Evolutionary conservation across 2,797 vertebrate genomes (phyloP).

Genomic region (Macropus fuliginosus): DNA sequence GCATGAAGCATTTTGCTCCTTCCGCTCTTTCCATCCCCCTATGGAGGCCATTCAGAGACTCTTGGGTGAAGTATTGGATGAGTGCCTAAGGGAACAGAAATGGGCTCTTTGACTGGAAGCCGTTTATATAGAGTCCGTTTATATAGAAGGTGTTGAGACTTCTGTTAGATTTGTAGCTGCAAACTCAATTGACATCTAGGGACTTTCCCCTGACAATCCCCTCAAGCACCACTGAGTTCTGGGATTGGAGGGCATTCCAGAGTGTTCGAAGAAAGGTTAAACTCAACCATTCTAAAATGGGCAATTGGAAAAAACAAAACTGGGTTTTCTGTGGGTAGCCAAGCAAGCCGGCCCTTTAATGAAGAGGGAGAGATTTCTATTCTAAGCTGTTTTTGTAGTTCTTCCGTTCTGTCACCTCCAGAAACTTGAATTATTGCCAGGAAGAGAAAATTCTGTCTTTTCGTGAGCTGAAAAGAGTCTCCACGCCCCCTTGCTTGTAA

Average conservation of each 20-base stretch:
- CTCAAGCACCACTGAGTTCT: not conserved
- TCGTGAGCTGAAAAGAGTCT: not conserved
- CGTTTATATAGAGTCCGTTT: not conserved
- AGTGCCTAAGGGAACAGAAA: not conserved
- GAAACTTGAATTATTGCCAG: not conserved
- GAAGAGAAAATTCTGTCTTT: not conserved
- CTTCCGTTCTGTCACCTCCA: not conserved
- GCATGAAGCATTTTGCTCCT: not conserved
- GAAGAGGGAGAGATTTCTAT: not conserved
- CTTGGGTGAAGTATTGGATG: not conserved
- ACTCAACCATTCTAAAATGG: not conserved
- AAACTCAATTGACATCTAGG: not conserved
- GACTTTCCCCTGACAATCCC: not conserved
- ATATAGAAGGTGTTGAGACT: not conserved
- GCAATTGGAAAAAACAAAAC: not conserved
- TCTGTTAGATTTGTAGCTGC: not conserved
- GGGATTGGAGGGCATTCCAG: not conserved
- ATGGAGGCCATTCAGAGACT: not conserved
- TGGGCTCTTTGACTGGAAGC: not conserved
- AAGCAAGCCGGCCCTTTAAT: not conserved
- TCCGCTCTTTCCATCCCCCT: not conserved
- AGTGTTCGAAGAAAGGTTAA: not conserved
- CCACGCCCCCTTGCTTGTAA: not conserved
- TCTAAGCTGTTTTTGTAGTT: not conserved
- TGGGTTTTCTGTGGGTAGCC: not conserved